Evolutionary conservation across 2,888 invertebrate genomes (phyloP).

Genomic region (Scrobipalpa costella): DNA sequence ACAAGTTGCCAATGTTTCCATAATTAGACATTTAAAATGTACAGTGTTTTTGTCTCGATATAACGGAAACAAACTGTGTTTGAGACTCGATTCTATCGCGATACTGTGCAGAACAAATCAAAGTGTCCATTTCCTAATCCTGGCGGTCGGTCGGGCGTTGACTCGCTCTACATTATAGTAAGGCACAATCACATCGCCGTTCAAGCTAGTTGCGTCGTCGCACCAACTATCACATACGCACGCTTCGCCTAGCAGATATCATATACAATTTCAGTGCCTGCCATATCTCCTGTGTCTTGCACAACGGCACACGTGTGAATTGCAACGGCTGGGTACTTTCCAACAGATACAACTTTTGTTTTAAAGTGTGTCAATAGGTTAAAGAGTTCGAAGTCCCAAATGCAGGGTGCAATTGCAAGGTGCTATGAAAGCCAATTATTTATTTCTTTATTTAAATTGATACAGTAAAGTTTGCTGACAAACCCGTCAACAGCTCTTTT

Average conservation of each 20-base stretch:
- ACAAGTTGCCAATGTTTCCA: neutral
- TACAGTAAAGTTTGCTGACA: neutral
- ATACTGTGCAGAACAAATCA: conserved; percentile 43
- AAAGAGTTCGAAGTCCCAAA: neutral
- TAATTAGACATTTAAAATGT: neutral
- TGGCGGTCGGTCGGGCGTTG: conserved; percentile 62
- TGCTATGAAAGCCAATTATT: neutral
- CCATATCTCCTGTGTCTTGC: conserved; percentile 24
- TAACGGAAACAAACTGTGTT: no score
- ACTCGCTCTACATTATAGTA: conserved; percentile 48
- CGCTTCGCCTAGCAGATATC: conserved; percentile 17
- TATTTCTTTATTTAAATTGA: neutral
- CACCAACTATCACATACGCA: conserved; percentile 29
- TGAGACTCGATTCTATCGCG: neutral
- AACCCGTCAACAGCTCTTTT: neutral
- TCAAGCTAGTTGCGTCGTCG: conserved; percentile 49
- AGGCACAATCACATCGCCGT: conserved; percentile 60
- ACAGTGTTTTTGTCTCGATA: neutral
- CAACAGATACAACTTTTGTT: neutral
- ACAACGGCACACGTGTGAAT: conserved; percentile 27
- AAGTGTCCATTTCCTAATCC: conserved; percentile 64
- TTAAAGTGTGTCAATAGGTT: conserved; percentile 14
- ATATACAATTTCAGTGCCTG: conserved; percentile 19
- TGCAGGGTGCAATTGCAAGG: neutral
- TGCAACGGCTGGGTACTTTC: conserved; percentile 20